A percentile compares a stretch with the other conserved stretches of the same genome.
phyloP scores from a whole-genome alignment of 2,888 invertebrate genomes.

The Philopedon plagiatum region DNA sequence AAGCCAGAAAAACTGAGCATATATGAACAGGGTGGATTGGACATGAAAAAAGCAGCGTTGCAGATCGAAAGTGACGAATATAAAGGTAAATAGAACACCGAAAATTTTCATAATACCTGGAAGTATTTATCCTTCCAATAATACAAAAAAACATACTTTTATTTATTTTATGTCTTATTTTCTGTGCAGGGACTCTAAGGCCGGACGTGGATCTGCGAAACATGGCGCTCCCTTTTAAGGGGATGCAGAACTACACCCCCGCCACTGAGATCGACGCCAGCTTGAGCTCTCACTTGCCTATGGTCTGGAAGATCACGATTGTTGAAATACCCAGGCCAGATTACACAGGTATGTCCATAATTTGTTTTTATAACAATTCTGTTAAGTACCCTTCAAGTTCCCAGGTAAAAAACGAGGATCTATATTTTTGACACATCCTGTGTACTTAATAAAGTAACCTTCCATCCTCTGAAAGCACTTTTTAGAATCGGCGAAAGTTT shows the following conservation, averaged over 20 bases:
- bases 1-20: constrained; percentile 70
- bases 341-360: constrained; percentile 73
- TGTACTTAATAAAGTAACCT: too few relatives aligned
- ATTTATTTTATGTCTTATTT: too few relatives aligned
- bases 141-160: too few relatives aligned
- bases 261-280: constrained; percentile 91
- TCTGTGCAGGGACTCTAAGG: constrained; percentile 67
- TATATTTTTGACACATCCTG: too few relatives aligned
- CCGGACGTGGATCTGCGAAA: constrained; percentile 83
- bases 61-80: constrained; percentile 77
- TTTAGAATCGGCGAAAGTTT: not conserved
- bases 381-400: too few relatives aligned
- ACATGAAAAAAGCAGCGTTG: constrained; percentile 71
- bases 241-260: constrained; percentile 83
- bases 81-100: constrained; percentile 52
- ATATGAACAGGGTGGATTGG: constrained; percentile 75
- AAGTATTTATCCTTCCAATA: too few relatives aligned
- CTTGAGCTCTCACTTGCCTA: constrained; percentile 82
- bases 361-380: too few relatives aligned
- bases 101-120: too few relatives aligned
- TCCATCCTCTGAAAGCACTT: too few relatives aligned
- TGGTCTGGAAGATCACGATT: constrained; percentile 75
- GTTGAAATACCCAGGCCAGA: constrained; percentile 82
- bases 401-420: too few relatives aligned
- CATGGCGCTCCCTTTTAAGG: constrained; percentile 82